Conservation (phyloP, 2,113 vertebrate species). For the Tupaia chinensis region DNA sequence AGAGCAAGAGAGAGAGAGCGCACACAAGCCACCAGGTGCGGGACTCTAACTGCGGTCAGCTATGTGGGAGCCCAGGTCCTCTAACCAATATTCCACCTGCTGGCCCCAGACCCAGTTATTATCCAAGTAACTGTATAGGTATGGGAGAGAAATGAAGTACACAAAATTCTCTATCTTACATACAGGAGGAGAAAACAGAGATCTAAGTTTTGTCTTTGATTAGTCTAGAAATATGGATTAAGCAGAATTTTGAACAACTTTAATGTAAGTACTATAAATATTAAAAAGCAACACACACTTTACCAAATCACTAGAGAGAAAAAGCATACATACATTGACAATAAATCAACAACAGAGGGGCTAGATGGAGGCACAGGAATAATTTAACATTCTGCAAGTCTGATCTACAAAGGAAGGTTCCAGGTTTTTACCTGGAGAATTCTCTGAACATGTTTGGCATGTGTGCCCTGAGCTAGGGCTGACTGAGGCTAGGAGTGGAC, state of each 20-base stretch:
- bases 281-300: not conserved
- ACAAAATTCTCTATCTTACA: not conserved
- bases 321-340: not conserved
- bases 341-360: not conserved
- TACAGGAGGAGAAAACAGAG: not conserved
- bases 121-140: not conserved
- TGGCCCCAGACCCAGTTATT: not conserved
- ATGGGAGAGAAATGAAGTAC: not conserved
- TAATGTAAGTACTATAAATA: slow-evolving; percentile 25
- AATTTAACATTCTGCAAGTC: too few species aligned
- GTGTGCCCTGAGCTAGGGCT: too few species aligned
- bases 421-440: too few species aligned
- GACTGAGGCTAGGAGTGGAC: too few species aligned
- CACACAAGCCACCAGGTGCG: too few species aligned
- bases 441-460: too few species aligned
- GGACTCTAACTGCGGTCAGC: too few species aligned
- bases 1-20: too few species aligned
- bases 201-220: not conserved
- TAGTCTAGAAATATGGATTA: not conserved
- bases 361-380: too few species aligned
- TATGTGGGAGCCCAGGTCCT: too few species aligned
- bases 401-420: too few species aligned
- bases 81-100: too few species aligned
- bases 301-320: not conserved
- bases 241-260: slow-evolving; percentile 2